Evolutionary conservation across 2,113 vertebrate species (phyloP).

Genomic region (Xiphias gladius): DNA sequence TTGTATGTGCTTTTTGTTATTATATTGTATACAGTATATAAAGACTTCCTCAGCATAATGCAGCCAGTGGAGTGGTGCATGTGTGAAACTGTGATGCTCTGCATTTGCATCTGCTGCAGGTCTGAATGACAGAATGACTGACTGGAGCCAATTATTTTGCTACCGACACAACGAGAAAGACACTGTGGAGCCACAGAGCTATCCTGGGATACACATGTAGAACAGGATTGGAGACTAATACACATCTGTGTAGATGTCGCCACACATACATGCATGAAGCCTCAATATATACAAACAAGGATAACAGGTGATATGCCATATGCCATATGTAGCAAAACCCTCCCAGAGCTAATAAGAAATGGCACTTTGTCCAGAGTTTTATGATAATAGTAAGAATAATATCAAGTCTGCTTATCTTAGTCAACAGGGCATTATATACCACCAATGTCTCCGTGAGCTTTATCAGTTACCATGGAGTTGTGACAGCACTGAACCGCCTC

Average conservation of each 20-base stretch:
- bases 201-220: neutral
- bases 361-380: neutral
- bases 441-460: neutral
- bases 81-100: constrained; percentile 17
- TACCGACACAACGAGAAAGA: constrained; percentile 12
- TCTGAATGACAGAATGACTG: constrained; percentile 59
- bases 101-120: constrained; percentile 30
- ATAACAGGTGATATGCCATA: neutral
- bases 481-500: neutral
- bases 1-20: neutral
- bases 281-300: constrained; percentile 1
- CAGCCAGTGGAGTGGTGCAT: constrained; percentile 22
- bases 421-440: neutral
- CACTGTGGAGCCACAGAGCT: neutral
- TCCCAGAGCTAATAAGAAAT: neutral
- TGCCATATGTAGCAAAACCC: neutral
- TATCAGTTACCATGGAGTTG: constrained; percentile 5
- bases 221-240: constrained; percentile 12
- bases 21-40: neutral
- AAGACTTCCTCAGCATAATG: constrained; percentile 13
- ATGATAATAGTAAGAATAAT: neutral
- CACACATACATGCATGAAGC: constrained; percentile 7
- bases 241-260: constrained; percentile 1
- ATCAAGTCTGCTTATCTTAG: neutral
- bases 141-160: constrained; percentile 66